These are phyloP conservation scores for Neotoxoptera formosana DNA, from an alignment of 1,140 invertebrate species.

Conservation along the genomic window DNA sequence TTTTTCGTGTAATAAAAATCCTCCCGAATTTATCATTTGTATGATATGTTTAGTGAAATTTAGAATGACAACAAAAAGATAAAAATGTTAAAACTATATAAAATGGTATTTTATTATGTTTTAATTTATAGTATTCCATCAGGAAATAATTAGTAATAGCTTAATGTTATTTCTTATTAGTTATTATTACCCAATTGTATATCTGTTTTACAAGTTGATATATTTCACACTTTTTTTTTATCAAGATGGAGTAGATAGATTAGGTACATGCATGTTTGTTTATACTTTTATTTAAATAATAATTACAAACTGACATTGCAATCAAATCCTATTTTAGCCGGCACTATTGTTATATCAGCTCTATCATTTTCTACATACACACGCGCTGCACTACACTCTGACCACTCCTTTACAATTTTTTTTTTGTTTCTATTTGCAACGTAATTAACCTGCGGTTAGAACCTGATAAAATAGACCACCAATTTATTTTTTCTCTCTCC, in stretches of 20 bases:
- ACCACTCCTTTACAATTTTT: slow-evolving; percentile 30
- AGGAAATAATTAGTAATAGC: neutral
- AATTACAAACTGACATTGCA: slow-evolving; percentile 42
- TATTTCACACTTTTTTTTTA: slow-evolving; percentile 18
- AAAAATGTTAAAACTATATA: neutral
- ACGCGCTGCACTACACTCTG: neutral
- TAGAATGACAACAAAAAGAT: neutral
- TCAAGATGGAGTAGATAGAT: slow-evolving; percentile 23
- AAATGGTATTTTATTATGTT: neutral
- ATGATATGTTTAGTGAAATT: neutral
- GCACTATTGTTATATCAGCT: slow-evolving; percentile 36
- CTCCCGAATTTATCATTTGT: neutral
- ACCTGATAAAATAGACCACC: slow-evolving; percentile 29
- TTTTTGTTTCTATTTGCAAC: slow-evolving; percentile 38
- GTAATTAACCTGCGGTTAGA: slow-evolving; percentile 46
- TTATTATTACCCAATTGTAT: neutral
- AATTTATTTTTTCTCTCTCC: slow-evolving; percentile 25
- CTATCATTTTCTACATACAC: slow-evolving; percentile 30
- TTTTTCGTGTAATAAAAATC: neutral
- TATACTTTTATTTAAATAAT: slow-evolving; percentile 24
- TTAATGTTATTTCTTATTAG: neutral
- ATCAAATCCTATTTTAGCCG: slow-evolving; percentile 41
- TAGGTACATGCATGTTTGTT: neutral
- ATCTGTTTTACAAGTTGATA: neutral
- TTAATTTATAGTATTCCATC: neutral